A percentile compares a stretch with the other conserved stretches of the same genome.
Evolutionary conservation across 2,888 invertebrate species (phyloP).

Genomic region (Psococerastis gibbosa): DNA sequence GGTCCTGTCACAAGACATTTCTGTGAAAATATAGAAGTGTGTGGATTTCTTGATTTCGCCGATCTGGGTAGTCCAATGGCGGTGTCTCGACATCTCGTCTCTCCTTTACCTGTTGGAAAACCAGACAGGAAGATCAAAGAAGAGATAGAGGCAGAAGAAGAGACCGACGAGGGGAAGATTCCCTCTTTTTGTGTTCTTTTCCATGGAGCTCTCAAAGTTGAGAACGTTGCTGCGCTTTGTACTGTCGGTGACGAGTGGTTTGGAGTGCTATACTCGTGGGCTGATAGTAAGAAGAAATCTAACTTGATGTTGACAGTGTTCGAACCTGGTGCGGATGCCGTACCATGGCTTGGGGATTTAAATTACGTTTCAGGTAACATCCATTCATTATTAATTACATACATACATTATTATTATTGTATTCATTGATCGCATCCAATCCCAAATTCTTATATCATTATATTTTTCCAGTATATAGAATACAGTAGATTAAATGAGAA

Average conservation of each 20-base stretch:
- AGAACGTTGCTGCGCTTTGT: slow-evolving; percentile 80
- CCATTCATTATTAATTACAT: too few relatives aligned
- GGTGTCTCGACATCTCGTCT: slow-evolving; percentile 71
- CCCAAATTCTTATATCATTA: too few relatives aligned
- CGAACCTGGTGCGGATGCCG: slow-evolving; percentile 54
- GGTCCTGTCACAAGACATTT: slow-evolving; percentile 40
- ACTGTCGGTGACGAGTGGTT: slow-evolving; percentile 73
- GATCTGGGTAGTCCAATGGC: slow-evolving; percentile 86
- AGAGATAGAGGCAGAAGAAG: slow-evolving; percentile 32
- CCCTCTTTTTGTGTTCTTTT: slow-evolving; percentile 85
- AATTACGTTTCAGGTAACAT: slow-evolving; percentile 42
- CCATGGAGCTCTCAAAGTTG: slow-evolving; percentile 82
- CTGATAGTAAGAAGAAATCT: slow-evolving; percentile 80
- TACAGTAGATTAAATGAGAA: not conserved
- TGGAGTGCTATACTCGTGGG: slow-evolving; percentile 87
- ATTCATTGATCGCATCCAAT: too few relatives aligned
- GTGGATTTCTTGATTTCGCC: slow-evolving; percentile 72
- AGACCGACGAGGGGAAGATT: slow-evolving; percentile 51
- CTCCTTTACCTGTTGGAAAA: slow-evolving; percentile 35
- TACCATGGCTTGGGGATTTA: slow-evolving; percentile 82
- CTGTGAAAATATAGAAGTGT: slow-evolving; percentile 56
- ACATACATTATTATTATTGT: too few relatives aligned
- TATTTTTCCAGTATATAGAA: too few relatives aligned
- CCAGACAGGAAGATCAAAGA: slow-evolving; percentile 17
- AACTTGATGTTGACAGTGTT: slow-evolving; percentile 78